Evolutionary conservation across 2,888 invertebrate genomes (phyloP).

Genomic region (Macrosiphum euphorbiae): DNA sequence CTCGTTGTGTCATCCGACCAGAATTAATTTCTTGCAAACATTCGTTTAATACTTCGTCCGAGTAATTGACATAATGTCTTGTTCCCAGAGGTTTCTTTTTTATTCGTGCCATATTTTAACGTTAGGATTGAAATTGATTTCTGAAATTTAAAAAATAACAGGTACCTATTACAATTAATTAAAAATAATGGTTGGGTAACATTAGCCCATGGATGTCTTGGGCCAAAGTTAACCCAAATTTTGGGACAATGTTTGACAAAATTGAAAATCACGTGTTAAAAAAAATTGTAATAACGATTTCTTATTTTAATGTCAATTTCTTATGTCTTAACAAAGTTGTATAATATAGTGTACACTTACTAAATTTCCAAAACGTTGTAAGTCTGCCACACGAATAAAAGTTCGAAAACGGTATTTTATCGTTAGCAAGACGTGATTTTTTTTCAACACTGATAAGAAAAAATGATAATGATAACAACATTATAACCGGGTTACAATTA

Average conservation of each 20-base stretch:
- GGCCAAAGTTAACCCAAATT: slow-evolving; percentile 17
- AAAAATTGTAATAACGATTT: background rate
- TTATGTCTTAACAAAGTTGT: slow-evolving; percentile 6
- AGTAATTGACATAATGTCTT: background rate
- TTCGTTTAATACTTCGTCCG: too few relatives aligned
- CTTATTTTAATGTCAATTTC: background rate
- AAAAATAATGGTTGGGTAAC: slow-evolving; percentile 10
- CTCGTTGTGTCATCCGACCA: too few relatives aligned
- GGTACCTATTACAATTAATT: background rate
- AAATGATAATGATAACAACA: slow-evolving; percentile 11
- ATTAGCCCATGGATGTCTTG: background rate
- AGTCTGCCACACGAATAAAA: background rate
- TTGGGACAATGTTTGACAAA: slow-evolving; percentile 21
- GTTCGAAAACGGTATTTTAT: background rate
- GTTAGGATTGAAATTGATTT: background rate
- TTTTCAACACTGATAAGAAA: slow-evolving; percentile 8
- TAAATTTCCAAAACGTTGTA: background rate
- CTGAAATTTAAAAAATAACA: slow-evolving; percentile 18
- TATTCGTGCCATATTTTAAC: background rate
- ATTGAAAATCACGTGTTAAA: slow-evolving; percentile 25
- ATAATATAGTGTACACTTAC: slow-evolving; percentile 1
- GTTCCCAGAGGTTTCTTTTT: slow-evolving; percentile 1
- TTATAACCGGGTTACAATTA: background rate
- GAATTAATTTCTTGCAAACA: too few relatives aligned
- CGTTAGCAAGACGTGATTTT: background rate